Base-by-base conservation (phyloP, 2,797 vertebrate species). In the Bovichtus diacanthus region DNA sequence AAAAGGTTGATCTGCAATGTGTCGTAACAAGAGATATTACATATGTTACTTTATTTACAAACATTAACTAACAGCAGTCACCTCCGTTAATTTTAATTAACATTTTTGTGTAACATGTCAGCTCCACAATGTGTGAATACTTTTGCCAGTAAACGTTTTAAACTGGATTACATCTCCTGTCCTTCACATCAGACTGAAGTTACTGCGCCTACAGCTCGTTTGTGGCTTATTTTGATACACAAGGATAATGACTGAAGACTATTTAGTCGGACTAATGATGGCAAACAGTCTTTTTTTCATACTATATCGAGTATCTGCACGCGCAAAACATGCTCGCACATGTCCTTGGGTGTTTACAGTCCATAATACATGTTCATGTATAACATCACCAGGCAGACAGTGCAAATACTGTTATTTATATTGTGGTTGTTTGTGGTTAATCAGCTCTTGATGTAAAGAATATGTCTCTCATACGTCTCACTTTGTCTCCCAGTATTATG, bases 401-500 rank as follows among this genome's bases (percentile, higher is more conserved):
- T 36, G 29, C 34, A 50, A 25, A 51, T 11, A 0, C 21, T 7
- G 7, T 7, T 34, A 8, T 34, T n/a, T 34, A 7, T 9, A 25
- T 18, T 0, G 36, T 59, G 11, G 12, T 31, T 11, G 19, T 60
- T 50, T 49, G 19, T 50, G 55, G 41, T 25, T 66, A 7, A 59
- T 44, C 13, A 34, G 4, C 21, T 44, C 29, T 47, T 36, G n/a
- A 25, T 62, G 27, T 29, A n/a, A 19, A 18, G 8, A 54, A 25
- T 3, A 12, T 58, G 18, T 61, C 11, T 53, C 38, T 84, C 13
- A 74, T 11, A 6, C 0, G 3, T 25, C 16, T 70, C 8, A 3
- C 0, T 50, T 55, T n/a, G n/a, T n/a, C n/a, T n/a, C 21, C 62
- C 80, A 99, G 98, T 99, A 99, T 93, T 99, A 99, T 84, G 98